Percentiles rank a stretch among this genome's conserved stretches.
Evolutionary conservation across 2,888 invertebrate genomes (phyloP).

Genomic region (Orchestes rusci): DNA sequence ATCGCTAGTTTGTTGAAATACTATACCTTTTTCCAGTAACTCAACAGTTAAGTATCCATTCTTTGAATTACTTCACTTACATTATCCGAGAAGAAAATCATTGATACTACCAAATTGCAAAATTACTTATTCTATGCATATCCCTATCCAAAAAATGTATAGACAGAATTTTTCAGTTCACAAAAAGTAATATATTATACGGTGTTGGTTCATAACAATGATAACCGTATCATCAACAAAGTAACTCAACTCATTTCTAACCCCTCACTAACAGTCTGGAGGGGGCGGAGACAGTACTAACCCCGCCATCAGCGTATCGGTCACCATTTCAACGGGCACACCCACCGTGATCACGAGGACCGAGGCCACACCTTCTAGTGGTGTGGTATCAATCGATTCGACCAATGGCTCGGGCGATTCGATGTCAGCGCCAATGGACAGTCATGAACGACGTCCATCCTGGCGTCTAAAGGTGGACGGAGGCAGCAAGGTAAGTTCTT

Average conservation of each 20-base stretch:
- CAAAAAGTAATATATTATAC: too few relatives aligned
- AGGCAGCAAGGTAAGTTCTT: conserved; percentile 76
- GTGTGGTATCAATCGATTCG: conserved; percentile 9
- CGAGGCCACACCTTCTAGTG: conserved; percentile 13
- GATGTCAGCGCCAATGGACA: conserved; percentile 26
- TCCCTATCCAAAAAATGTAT: too few relatives aligned
- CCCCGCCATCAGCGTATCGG: conserved; percentile 41
- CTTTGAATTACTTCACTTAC: too few relatives aligned
- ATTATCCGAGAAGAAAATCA: too few relatives aligned
- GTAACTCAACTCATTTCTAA: conserved; percentile 5
- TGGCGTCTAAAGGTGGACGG: conserved; percentile 89
- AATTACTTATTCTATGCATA: too few relatives aligned
- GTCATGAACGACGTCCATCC: conserved; percentile 77
- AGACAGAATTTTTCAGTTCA: too few relatives aligned
- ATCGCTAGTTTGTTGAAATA: too few relatives aligned
- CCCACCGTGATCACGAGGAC: conserved; percentile 40
- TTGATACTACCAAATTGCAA: too few relatives aligned
- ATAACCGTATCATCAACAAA: too few relatives aligned
- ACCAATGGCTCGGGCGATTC: conserved; percentile 21
- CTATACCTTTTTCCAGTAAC: too few relatives aligned
- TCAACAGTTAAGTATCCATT: too few relatives aligned
- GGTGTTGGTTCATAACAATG: too few relatives aligned
- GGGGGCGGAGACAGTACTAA: conserved; percentile 34
- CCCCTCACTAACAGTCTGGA: conserved; percentile 17
- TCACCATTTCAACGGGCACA: conserved; percentile 51